Evolutionary conservation across 2,888 invertebrate genomes (phyloP).

Genomic region (Cosmopolites sordidus): DNA sequence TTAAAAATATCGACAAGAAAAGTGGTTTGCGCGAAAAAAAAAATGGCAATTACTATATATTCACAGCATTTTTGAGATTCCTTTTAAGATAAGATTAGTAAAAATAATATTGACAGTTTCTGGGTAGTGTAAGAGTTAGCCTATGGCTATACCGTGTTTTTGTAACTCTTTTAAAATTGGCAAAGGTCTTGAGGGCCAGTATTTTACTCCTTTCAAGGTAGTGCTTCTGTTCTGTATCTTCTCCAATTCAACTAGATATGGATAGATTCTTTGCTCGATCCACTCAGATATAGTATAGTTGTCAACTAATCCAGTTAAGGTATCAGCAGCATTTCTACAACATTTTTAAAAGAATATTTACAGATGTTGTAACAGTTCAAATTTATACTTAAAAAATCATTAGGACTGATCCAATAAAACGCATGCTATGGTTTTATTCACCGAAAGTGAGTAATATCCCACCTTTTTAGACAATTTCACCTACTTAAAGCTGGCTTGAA

Average conservation of each 20-base stretch:
- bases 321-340: constrained; percentile 50
- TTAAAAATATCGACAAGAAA: too few relatives aligned
- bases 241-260: constrained; percentile 52
- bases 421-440: too few relatives aligned
- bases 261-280: constrained; percentile 63
- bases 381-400: too few relatives aligned
- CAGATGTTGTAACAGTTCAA: too few relatives aligned
- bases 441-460: too few relatives aligned
- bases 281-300: constrained; percentile 60
- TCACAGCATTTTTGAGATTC: background rate
- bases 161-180: constrained; percentile 50
- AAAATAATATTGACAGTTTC: background rate
- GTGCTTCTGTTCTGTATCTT: constrained; percentile 54
- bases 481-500: too few relatives aligned
- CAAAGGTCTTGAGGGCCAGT: constrained; percentile 60
- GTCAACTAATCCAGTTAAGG: constrained; percentile 58
- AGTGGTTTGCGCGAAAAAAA: too few relatives aligned
- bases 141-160: constrained; percentile 45
- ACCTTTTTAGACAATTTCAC: too few relatives aligned
- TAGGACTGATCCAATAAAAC: too few relatives aligned
- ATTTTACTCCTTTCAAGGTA: constrained; percentile 51
- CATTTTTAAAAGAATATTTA: too few relatives aligned
- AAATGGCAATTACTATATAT: background rate
- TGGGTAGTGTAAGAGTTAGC: background rate
- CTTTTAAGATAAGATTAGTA: background rate